Percentiles rank a stretch among this genome's conserved stretches.
These are phyloP conservation scores for Phasia obesa DNA, from an alignment of 2,888 invertebrate species.

Conservation along the genomic window DNA sequence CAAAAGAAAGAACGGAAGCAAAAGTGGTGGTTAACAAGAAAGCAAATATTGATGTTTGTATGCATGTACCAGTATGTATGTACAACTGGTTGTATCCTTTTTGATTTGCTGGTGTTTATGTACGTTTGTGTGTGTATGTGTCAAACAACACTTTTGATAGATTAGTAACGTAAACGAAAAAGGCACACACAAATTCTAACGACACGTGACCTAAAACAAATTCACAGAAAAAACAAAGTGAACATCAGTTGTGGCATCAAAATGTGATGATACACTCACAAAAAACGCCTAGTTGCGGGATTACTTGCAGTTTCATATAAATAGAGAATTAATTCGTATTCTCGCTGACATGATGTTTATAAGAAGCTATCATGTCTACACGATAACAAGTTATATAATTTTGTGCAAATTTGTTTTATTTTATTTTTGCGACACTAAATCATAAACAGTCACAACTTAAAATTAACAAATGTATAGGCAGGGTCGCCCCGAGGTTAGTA, in stretches of 20 bases:
- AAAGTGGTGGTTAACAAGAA: conserved; percentile 65
- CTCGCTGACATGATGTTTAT: too few relatives aligned
- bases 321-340: too few relatives aligned
- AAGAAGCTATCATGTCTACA: too few relatives aligned
- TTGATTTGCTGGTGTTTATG: background rate
- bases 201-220: conserved; percentile 75
- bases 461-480: too few relatives aligned
- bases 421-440: too few relatives aligned
- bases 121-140: background rate
- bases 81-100: conserved; percentile 51
- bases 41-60: conserved; percentile 25
- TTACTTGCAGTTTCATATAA: too few relatives aligned
- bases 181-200: conserved; percentile 72
- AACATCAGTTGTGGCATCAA: conserved; percentile 41
- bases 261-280: conserved; percentile 45
- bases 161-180: conserved; percentile 79
- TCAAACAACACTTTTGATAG: conserved; percentile 76
- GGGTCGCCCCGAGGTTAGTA: too few relatives aligned
- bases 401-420: too few relatives aligned
- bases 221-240: conserved; percentile 68
- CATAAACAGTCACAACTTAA: too few relatives aligned
- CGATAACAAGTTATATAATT: too few relatives aligned
- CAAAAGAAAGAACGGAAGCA: conserved; percentile 38
- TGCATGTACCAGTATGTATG: conserved; percentile 3
- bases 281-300: conserved; percentile 22